phyloP scores from a whole-genome alignment of 2,113 vertebrate genomes.

The Megaleporinus macrocephalus region DNA sequence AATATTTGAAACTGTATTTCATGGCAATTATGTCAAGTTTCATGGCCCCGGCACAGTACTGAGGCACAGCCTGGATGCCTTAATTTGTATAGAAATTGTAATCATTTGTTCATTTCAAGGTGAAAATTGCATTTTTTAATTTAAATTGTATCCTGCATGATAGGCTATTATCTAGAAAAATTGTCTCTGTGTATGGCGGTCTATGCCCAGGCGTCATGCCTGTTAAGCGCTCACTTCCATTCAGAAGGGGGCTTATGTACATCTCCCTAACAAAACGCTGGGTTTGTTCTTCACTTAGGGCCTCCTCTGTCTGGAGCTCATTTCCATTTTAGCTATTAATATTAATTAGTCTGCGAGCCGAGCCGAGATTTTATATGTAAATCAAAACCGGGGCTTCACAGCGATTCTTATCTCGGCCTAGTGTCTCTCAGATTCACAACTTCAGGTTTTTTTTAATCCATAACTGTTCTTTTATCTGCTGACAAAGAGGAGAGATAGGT shows the following conservation, averaged over 20 bases:
- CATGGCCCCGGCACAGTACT: conserved; percentile 96
- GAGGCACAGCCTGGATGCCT: conserved; percentile 99
- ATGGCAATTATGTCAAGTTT: conserved; percentile 99
- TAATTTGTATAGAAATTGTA: conserved; percentile 99
- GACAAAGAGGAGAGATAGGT: conserved; percentile 46
- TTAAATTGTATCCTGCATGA: conserved; percentile 99
- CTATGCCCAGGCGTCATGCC: conserved; percentile 90
- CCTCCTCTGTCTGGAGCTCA: conserved; percentile 66
- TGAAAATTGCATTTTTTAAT: conserved; percentile 99
- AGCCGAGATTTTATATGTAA: conserved; percentile 76
- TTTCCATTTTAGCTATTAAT: conserved; percentile 84
- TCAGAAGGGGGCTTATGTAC: conserved; percentile 91
- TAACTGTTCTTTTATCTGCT: conserved; percentile 55
- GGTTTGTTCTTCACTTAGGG: conserved; percentile 75
- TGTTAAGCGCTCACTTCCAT: conserved; percentile 94
- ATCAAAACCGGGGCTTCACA: conserved; percentile 71
- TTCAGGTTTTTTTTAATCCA: conserved; percentile 60
- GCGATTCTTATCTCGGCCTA: conserved; percentile 70
- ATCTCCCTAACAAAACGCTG: conserved; percentile 85
- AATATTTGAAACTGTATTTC: conserved; percentile 99
- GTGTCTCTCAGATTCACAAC: conserved; percentile 74
- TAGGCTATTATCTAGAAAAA: conserved; percentile 99
- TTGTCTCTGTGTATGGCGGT: conserved; percentile 96
- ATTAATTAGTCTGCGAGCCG: conserved; percentile 83
- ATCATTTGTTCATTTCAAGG: conserved; percentile 99